Evolutionary conservation across 2,888 invertebrate species (phyloP).

Genomic region (Oscheius sp.): DNA sequence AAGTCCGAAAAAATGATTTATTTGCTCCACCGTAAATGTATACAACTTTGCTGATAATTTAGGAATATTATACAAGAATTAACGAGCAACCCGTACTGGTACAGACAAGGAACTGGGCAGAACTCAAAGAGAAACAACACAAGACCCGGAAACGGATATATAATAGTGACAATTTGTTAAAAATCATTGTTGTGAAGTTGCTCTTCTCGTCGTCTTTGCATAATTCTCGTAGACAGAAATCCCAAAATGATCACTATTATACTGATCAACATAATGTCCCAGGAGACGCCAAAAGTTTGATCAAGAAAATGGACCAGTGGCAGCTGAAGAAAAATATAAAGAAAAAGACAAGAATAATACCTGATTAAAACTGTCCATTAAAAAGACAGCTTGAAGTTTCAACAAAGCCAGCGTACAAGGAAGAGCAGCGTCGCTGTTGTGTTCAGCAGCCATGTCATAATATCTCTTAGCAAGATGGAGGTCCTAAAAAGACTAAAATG

Average conservation of each 20-base stretch:
- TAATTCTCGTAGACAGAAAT: neutral
- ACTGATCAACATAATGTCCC: conserved; percentile 59
- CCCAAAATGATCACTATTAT: conserved; percentile 29
- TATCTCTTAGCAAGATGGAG: conserved; percentile 95
- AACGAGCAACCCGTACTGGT: neutral
- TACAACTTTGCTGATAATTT: too few species aligned
- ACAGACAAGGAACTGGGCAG: neutral
- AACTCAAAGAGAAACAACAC: neutral
- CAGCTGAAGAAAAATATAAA: conserved; percentile 22
- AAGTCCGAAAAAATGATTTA: too few species aligned
- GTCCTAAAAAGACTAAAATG: conserved; percentile 79
- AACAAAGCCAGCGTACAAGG: conserved; percentile 91
- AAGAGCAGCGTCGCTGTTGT: conserved; percentile 90
- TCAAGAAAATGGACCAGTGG: conserved; percentile 48
- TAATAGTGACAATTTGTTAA: neutral
- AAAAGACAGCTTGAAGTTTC: conserved; percentile 84
- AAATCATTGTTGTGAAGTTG: conserved; percentile 13
- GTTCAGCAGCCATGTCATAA: conserved; percentile 94
- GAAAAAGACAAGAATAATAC: neutral
- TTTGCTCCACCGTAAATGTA: too few species aligned
- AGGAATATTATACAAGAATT: neutral
- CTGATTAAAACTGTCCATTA: conserved; percentile 74
- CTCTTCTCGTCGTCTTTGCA: conserved; percentile 21
- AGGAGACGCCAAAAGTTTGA: conserved; percentile 52
- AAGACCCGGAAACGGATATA: conserved; percentile 7